Evolutionary conservation across 2,888 invertebrate genomes (phyloP).

Genomic region (Hirtodrosophila alboralis): DNA sequence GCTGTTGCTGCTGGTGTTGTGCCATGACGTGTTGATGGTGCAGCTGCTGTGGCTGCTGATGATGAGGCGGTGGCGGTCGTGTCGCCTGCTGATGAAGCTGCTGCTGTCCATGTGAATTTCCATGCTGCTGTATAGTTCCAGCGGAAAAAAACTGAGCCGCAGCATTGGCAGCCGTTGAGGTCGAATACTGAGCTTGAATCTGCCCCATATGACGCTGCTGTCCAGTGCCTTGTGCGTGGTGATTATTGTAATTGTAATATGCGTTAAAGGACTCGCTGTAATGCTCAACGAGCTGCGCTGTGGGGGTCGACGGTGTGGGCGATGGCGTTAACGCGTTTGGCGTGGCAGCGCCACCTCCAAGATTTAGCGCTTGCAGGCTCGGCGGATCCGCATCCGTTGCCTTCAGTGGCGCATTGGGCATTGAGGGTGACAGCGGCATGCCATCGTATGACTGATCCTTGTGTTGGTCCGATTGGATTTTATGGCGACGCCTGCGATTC

Average conservation of each 20-base stretch:
- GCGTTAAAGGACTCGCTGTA: constrained; percentile 61
- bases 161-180: constrained; percentile 23
- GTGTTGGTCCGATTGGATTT: constrained; percentile 70
- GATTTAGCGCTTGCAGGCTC: constrained; percentile 61
- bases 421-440: constrained; percentile 68
- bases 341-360: constrained; percentile 48
- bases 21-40: constrained; percentile 46
- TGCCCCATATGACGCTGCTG: constrained; percentile 41
- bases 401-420: constrained; percentile 38
- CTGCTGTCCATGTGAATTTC: constrained; percentile 38
- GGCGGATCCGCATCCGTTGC: constrained; percentile 57
- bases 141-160: constrained; percentile 56
- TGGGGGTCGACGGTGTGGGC: constrained; percentile 63
- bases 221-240: constrained; percentile 25
- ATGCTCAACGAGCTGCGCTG: constrained; percentile 59
- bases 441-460: constrained; percentile 68
- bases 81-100: constrained; percentile 39
- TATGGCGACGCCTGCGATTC: constrained; percentile 78
- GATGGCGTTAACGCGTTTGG: constrained; percentile 66
- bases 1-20: constrained; percentile 46
- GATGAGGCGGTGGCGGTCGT: constrained; percentile 25
- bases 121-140: constrained; percentile 39
- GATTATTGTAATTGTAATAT: constrained; percentile 69
- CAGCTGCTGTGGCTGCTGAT: constrained; percentile 47
- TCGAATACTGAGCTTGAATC: constrained; percentile 46